Evolutionary conservation across 2,113 vertebrate genomes (phyloP), one percentile per base, ranked within the genome.

Genomic region (Tylochromis polylepis): DNA sequence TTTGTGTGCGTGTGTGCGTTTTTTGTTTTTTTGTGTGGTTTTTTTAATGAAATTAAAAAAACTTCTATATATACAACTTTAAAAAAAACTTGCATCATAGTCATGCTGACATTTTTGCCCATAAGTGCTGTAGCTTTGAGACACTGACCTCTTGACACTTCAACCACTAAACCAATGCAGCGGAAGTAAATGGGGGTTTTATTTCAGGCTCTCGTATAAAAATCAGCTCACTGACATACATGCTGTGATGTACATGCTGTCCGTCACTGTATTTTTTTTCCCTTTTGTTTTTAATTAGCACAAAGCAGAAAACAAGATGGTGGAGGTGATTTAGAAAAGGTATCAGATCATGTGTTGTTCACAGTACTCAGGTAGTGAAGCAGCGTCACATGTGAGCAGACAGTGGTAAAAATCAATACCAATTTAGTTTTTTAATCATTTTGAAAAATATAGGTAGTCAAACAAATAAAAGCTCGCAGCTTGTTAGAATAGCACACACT

Each of bases 331-430:
- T 43, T 70, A 43, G 38, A 41, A 70, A 70, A 41, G 1, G n/a
- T 2, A 22, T 22, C 62, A 70, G 36, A 16, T 24, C n/a, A 70
- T 24, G 38, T 41, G 43, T 70, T 70, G n/a, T 70, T 43, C 7
- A 0, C 1, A 1, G 62, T 43, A 70, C 65, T 1, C 12, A 10
- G 1, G 65, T 70, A 70, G 36, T 0, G 3, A 41, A 43, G 36
- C 24, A 70, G 41, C n/a, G 43, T 70, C 14, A 43, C 14, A 0
- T 43, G 1, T 70, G 38, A 70, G 38, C 38, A 24, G 65, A 70
- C 38, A 43, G 24, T 43, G 12, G 12, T 16, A 0, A 15, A 43
- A 43, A 70, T 46, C 41, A 72, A 27, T 46, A 46, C 41, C 3
- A 22, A 46, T 72, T 46, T 0, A 46, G 7, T 27, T 46, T 7